Conservation (phyloP, 2,113 vertebrate species). For the Archilochus colubris region DNA sequence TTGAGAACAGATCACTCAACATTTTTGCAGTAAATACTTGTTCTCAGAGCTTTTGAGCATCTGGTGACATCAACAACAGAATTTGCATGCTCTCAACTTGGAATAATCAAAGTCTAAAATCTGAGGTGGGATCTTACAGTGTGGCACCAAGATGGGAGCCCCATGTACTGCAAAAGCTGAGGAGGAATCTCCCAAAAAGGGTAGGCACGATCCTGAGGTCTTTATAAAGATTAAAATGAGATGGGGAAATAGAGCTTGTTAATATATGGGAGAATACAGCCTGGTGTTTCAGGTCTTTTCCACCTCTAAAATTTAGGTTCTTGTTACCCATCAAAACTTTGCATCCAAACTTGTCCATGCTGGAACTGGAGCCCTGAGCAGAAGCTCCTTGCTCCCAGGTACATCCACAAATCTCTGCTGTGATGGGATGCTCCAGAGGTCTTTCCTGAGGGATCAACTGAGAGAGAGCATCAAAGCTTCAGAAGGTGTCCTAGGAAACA, state of each 20-base stretch:
- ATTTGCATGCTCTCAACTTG: not conserved
- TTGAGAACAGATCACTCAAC: not conserved
- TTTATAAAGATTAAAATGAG: not conserved
- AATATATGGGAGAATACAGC: not conserved
- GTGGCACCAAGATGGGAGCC: not conserved
- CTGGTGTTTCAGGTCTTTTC: not conserved
- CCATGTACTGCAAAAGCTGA: not conserved
- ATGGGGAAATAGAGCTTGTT: not conserved
- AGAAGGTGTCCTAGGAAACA: not conserved
- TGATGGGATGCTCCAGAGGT: not conserved
- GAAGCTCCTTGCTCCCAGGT: not conserved
- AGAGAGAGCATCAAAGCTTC: not conserved
- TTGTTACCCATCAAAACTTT: not conserved
- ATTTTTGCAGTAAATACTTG: not conserved
- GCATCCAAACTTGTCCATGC: not conserved
- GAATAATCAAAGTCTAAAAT: not conserved
- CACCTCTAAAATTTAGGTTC: not conserved
- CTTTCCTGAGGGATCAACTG: not conserved
- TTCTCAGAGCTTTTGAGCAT: not conserved
- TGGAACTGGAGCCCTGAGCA: not conserved
- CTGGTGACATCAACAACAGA: not conserved
- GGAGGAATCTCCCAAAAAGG: not conserved
- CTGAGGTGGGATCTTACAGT: not conserved
- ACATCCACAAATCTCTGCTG: not conserved
- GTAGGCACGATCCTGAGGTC: not conserved